Evolutionary conservation across 92 coral and sea anemone species (phyloP), one percentile per base, ranked within the genome.

Genomic region (Zoanthus sociatus): DNA sequence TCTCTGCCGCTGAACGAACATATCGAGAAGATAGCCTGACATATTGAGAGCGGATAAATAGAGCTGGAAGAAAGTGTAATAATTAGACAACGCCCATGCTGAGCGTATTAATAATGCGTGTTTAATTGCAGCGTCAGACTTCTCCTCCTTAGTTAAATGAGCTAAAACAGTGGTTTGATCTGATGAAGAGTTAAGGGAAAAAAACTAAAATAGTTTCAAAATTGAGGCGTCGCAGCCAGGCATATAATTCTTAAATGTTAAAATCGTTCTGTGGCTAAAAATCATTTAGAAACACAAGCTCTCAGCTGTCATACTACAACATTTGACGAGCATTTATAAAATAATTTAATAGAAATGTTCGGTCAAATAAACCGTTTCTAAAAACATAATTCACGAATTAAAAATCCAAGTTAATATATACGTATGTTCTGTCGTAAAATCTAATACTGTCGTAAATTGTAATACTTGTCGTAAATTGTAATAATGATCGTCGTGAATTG

Each of bases 21-120:
- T 92, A 94, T 97, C 99, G 88, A 97, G 90, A 33, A 97, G 98
- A 92, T 97, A 97, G 89, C 97, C 98, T 74, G 98, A 93, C 99
- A 97, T 97, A 90, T 93, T 97, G 87, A 98, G 99, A 88, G 99
- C 97, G 70, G 88, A 92, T 63, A 93, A 90, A 91, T 97, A 97
- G 73, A 97, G 98, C 95, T 95, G 97, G 98, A 97, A 97, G 94
- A 97, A 97, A 95, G 92, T 87, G 94, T 97, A 98, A 93, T 97
- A 97, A 87, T 97, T 97, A 93, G 98, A 97, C 93, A 97, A 82
- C 91, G 98, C 98, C 98, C 99, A 93, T 68, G 99, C 98, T 73
- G 99, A 93, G 91, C 98, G 96, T 78, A 95, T 78, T 84, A 88
- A 79, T 81, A 95, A 87, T 21, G 99, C 99, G 76, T 97, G 97